Conservation (phyloP, 2,888 invertebrate genomes). For the Brachyptera putata region DNA sequence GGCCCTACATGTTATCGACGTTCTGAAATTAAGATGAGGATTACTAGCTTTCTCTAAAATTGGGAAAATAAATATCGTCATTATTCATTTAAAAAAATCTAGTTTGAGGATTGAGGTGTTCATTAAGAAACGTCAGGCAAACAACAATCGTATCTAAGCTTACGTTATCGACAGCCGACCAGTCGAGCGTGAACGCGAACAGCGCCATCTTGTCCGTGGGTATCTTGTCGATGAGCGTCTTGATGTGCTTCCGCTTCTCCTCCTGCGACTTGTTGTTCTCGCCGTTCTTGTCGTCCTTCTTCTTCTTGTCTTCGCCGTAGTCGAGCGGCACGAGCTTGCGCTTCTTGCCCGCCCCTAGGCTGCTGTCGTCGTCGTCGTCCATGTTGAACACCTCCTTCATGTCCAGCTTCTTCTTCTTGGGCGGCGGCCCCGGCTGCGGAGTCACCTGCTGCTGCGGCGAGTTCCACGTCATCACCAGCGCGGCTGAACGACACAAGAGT, state of each 20-base stretch:
- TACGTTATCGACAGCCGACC: constrained; percentile 72
- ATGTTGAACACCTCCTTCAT: constrained; percentile 83
- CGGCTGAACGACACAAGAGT: too few species aligned
- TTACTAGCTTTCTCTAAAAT: too few species aligned
- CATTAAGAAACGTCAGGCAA: too few species aligned
- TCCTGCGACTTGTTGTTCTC: constrained; percentile 65
- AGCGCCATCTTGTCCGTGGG: constrained; percentile 96
- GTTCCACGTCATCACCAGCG: constrained; percentile 24
- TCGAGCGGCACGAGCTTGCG: constrained; percentile 74
- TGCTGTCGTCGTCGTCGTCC: constrained; percentile 67
- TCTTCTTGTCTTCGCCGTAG: constrained; percentile 58
- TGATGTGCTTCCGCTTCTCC: constrained; percentile 94
- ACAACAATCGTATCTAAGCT: too few species aligned
- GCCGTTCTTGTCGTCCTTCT: constrained; percentile 46
- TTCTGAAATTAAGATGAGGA: too few species aligned
- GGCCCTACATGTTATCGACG: too few species aligned
- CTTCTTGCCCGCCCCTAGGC: constrained; percentile 56
- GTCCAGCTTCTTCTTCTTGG: constrained; percentile 66
- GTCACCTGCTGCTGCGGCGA: constrained; percentile 21
- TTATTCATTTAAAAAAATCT: too few species aligned
- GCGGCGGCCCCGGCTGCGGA: not conserved
- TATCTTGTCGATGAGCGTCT: constrained; percentile 96
- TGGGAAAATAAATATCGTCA: too few species aligned
- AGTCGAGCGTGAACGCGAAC: constrained; percentile 92
- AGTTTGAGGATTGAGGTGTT: too few species aligned